A percentile compares a stretch with the other conserved stretches of the same genome.
phyloP scores from a whole-genome alignment of 1,140 invertebrate species.

The Aphaenogaster rudis region DNA sequence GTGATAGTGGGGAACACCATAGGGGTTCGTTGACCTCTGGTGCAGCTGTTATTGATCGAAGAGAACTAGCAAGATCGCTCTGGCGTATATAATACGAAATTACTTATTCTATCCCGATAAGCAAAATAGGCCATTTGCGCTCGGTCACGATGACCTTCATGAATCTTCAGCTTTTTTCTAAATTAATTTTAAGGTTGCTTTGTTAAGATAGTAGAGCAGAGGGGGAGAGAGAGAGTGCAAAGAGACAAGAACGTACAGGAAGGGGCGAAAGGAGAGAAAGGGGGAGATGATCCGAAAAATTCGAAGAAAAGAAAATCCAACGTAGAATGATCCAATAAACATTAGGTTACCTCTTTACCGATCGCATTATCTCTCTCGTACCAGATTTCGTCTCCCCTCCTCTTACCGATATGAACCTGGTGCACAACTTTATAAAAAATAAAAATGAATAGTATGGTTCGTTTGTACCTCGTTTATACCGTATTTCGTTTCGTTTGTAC shows the following conservation, averaged over 20 bases:
- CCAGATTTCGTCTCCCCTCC: no score
- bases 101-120: conserved; percentile 66
- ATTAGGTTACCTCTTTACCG: no score
- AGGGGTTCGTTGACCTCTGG: conserved; percentile 82
- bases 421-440: no score
- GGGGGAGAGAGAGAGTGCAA: neutral
- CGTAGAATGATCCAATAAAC: no score
- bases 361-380: no score
- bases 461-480: no score
- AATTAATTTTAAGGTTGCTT: conserved; percentile 1
- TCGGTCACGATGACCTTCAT: neutral
- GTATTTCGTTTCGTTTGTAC: no score
- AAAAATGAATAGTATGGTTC: no score
- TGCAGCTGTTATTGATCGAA: conserved; percentile 87
- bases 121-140: conserved; percentile 33
- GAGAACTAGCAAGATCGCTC: conserved; percentile 81
- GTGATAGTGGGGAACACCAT: conserved; percentile 50
- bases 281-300: no score
- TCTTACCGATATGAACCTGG: no score
- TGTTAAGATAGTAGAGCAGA: neutral
- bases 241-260: neutral
- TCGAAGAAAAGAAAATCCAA: no score
- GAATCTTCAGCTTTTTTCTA: neutral
- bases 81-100: conserved; percentile 57
- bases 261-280: neutral